Evolutionary conservation across 1,140 invertebrate genomes (phyloP).

Genomic region (Planococcus citri): DNA sequence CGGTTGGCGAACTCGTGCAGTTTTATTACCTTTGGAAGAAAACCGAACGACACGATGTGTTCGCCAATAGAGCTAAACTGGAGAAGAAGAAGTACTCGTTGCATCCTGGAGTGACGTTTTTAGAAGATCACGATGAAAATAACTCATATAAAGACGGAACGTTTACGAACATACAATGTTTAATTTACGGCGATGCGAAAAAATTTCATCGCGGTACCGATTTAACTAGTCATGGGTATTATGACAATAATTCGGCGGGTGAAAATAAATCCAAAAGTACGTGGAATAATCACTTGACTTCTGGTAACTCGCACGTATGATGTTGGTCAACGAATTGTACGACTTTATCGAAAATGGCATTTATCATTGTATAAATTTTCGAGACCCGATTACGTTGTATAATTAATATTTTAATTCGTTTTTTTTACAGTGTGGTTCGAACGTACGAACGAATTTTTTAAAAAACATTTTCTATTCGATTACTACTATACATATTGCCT

Average conservation of each 20-base stretch:
- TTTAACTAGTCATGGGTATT: slow-evolving; percentile 27
- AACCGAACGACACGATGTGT: slow-evolving; percentile 86
- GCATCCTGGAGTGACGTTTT: slow-evolving; percentile 59
- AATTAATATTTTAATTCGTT: too few relatives aligned
- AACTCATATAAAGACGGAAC: slow-evolving; percentile 39
- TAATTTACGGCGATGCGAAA: slow-evolving; percentile 50
- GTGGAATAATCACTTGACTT: not conserved
- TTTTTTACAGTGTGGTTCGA: too few relatives aligned
- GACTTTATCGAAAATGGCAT: too few relatives aligned
- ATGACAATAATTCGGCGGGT: not conserved
- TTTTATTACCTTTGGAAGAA: slow-evolving; percentile 99
- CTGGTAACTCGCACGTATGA: not conserved
- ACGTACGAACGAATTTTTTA: too few relatives aligned
- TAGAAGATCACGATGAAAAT: slow-evolving; percentile 44
- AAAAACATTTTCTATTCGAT: too few relatives aligned
- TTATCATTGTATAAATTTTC: too few relatives aligned
- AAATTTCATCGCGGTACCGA: slow-evolving; percentile 36
- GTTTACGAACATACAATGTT: slow-evolving; percentile 45
- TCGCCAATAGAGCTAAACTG: slow-evolving; percentile 66
- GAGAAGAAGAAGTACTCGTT: slow-evolving; percentile 79
- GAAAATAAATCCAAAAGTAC: not conserved
- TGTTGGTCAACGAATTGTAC: too few relatives aligned
- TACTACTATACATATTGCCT: too few relatives aligned
- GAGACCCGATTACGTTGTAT: too few relatives aligned
- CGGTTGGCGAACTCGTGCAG: slow-evolving; percentile 92